Evolutionary conservation across 2,797 vertebrate genomes (phyloP).

Genomic region (Natrix natrix): DNA sequence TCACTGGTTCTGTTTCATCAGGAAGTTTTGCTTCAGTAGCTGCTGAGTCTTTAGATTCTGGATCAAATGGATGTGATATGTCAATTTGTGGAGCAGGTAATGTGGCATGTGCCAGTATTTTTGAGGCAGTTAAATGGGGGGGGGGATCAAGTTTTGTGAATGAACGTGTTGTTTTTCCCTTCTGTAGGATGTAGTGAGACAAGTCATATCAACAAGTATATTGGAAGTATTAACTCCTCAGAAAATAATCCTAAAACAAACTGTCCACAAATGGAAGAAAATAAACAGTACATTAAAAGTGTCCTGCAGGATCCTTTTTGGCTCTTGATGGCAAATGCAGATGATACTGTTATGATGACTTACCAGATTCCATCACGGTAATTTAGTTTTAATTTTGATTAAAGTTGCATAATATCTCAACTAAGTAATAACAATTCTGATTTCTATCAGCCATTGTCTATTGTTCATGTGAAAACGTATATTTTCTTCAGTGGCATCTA

Average conservation of each 20-base stretch:
- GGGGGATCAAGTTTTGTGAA: not conserved
- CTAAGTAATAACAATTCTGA: not conserved
- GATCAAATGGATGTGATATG: slow-evolving; percentile 77
- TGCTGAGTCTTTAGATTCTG: slow-evolving; percentile 80
- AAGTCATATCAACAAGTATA: slow-evolving; percentile 89
- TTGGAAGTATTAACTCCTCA: slow-evolving; percentile 87
- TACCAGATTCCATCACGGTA: slow-evolving; percentile 91
- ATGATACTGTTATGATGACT: slow-evolving; percentile 89
- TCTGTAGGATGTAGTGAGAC: slow-evolving; percentile 82
- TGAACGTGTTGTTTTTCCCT: not conserved
- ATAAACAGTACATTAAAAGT: slow-evolving; percentile 77
- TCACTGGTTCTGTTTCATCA: slow-evolving; percentile 83
- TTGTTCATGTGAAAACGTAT: not conserved
- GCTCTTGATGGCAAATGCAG: slow-evolving; percentile 84
- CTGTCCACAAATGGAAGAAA: slow-evolving; percentile 62
- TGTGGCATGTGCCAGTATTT: not conserved
- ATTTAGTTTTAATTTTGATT: slow-evolving; percentile 60
- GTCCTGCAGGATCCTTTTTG: slow-evolving; percentile 88
- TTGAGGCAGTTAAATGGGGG: not conserved
- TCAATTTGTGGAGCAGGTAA: slow-evolving; percentile 83
- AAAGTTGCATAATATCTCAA: fast-evolving
- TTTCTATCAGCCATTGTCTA: not conserved
- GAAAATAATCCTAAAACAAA: slow-evolving; percentile 80
- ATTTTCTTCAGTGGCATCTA: not conserved
- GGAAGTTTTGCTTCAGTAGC: slow-evolving; percentile 69